phyloP scores from a whole-genome alignment of 2,113 vertebrate genomes.

The Coptodon rendalli region DNA sequence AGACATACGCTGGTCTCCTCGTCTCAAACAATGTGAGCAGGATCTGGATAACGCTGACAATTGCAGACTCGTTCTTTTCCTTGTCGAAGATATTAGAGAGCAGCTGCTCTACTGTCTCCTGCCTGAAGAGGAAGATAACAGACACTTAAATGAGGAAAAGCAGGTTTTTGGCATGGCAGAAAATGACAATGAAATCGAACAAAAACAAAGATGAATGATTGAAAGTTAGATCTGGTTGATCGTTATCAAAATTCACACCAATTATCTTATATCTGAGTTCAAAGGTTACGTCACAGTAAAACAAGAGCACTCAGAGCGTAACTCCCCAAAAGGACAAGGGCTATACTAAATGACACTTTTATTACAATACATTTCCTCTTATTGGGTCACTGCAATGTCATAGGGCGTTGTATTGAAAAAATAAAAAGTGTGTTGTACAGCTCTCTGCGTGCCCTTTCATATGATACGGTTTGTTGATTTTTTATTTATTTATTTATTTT shows the following conservation, averaged over 20 bases:
- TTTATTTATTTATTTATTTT: too few relatives aligned
- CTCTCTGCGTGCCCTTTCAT: background rate
- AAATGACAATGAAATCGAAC: background rate
- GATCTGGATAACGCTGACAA: constrained; percentile 98
- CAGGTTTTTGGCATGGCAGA: background rate
- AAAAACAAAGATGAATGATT: background rate
- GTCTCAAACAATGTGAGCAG: constrained; percentile 94
- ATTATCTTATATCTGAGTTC: background rate
- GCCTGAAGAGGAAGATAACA: constrained; percentile 62
- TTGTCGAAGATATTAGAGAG: constrained; percentile 93
- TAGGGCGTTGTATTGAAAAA: background rate
- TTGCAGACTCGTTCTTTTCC: constrained; percentile 95
- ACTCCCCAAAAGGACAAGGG: background rate
- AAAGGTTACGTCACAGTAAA: background rate
- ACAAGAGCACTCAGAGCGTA: background rate
- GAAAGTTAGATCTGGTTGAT: background rate
- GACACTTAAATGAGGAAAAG: background rate
- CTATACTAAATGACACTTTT: background rate
- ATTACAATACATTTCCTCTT: background rate
- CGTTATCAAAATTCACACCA: background rate
- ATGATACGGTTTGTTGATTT: background rate
- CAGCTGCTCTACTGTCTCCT: constrained; percentile 95
- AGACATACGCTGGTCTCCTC: constrained; percentile 88
- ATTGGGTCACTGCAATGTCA: background rate
- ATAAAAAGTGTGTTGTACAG: background rate